These are phyloP conservation scores for Drosophila sp. DNA, from an alignment of 1,140 invertebrate genomes.

Conservation along the genomic window DNA sequence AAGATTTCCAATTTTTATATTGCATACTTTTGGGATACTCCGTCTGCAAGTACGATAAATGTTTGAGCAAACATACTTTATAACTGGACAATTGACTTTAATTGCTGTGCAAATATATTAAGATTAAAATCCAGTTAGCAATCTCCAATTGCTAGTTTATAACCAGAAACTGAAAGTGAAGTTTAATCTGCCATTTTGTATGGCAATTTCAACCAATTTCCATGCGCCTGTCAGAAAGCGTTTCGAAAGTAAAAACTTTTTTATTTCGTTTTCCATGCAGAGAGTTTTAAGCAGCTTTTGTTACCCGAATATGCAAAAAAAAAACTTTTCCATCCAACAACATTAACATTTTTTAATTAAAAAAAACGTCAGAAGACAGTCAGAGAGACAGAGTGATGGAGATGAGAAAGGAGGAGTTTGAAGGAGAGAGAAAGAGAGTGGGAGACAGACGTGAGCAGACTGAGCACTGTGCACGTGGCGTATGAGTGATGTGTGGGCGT, in stretches of 20 bases:
- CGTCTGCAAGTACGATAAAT: too few relatives aligned
- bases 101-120: background rate
- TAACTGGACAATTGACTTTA: too few relatives aligned
- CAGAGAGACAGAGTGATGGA: slow-evolving; percentile 21
- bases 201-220: slow-evolving; percentile 5
- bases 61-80: too few relatives aligned
- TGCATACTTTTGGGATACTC: background rate
- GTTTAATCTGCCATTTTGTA: background rate
- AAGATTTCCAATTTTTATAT: background rate
- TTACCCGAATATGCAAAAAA: slow-evolving; percentile 15
- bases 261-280: background rate
- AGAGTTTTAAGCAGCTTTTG: slow-evolving; percentile 40
- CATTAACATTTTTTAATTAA: slow-evolving; percentile 79
- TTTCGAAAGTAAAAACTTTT: slow-evolving; percentile 19
- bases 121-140: background rate
- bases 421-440: background rate
- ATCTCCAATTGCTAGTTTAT: background rate
- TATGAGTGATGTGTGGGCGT: slow-evolving; percentile 65
- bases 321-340: slow-evolving; percentile 17
- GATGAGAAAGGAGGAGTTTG: background rate
- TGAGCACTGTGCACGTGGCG: slow-evolving; percentile 56
- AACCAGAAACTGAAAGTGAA: background rate
- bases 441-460: slow-evolving; percentile 18
- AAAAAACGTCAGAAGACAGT: slow-evolving; percentile 41
- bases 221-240: background rate